Base-by-base conservation (phyloP, 2,797 vertebrate species). In the Pelochelys cantorii region DNA sequence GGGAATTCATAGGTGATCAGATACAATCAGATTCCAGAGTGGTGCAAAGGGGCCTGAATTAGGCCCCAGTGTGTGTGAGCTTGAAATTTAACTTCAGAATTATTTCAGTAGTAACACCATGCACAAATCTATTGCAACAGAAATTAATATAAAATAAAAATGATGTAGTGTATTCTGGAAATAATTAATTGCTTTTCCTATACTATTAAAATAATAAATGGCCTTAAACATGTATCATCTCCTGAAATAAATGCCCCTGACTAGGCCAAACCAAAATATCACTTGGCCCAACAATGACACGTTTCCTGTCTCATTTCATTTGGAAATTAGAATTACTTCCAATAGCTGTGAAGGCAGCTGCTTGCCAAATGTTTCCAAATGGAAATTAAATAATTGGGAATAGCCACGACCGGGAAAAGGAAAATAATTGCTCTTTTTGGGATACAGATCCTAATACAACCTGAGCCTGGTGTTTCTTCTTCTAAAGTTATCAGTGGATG, bases 311-410 rank as follows among this genome's bases (percentile, higher is more conserved):
- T 94, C 81, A 85, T 92, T 96, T 92, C 92, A 92, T 94, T 96
- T 90, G 22, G 78, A 88, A 96, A 12, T 87, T 78, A 80, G 95
- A 85, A 74, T 52, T 93, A 86, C 92, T 96, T 95, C 88, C 93
- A 92, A 87, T 85, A 89, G 91, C 87, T 89, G 90, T 80, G 86
- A 81, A 94, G 93, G 85, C 79, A 95, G 11, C 55, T 74, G 74
- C 89, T 83, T 95, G 95, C 96, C 96, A 95, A 94, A 95, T 9
- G 74, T 82, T 90, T 95, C 89, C 12, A 2, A 48, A 89, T 37
- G 93, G 89, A 96, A 95, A 95, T 12, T 5, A 90, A 97, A 95
- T 96, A 95, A 94, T 92, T 93, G 92, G 85, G 92, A 92, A 89
- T 96, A 93, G 92, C 90, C 89, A n/a, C 78, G 53, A 48, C 52